Conservation (phyloP, 2,113 vertebrate species). For the Pundamilia nyererei region DNA sequence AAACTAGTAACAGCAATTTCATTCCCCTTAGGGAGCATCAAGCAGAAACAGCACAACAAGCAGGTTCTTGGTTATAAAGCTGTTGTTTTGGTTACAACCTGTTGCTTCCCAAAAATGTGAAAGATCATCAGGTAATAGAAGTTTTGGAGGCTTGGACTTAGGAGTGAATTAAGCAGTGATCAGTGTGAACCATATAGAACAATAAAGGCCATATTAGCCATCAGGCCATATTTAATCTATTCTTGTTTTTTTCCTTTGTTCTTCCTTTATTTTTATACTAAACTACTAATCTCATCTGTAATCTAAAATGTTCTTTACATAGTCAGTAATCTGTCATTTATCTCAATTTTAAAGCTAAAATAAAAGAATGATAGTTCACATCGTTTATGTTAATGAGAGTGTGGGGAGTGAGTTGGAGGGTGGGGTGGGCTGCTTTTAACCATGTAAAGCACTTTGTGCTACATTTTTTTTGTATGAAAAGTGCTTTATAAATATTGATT, state of each 20-base stretch:
- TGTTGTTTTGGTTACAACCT: neutral
- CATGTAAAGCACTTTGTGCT: no score
- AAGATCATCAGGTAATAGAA: neutral
- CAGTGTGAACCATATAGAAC: neutral
- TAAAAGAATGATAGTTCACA: neutral
- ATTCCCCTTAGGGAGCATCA: neutral
- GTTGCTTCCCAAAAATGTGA: neutral
- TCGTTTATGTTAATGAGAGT: no score
- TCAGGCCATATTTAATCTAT: neutral
- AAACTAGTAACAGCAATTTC: neutral
- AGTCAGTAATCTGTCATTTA: neutral
- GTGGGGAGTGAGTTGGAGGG: no score
- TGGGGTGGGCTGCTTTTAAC: no score
- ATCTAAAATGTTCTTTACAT: neutral
- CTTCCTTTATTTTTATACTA: neutral
- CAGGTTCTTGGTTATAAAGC: neutral
- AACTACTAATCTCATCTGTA: neutral
- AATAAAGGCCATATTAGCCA: neutral
- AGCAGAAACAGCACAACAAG: neutral
- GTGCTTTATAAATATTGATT: no score
- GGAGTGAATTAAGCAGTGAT: neutral
- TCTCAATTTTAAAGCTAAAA: neutral
- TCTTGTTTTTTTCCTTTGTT: neutral
- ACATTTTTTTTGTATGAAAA: no score
- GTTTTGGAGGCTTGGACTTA: neutral